Percentiles rank a stretch among this genome's conserved stretches.
Evolutionary conservation across 2,888 invertebrate species (phyloP).

Genomic region (Prosopocoilus inquinatus): DNA sequence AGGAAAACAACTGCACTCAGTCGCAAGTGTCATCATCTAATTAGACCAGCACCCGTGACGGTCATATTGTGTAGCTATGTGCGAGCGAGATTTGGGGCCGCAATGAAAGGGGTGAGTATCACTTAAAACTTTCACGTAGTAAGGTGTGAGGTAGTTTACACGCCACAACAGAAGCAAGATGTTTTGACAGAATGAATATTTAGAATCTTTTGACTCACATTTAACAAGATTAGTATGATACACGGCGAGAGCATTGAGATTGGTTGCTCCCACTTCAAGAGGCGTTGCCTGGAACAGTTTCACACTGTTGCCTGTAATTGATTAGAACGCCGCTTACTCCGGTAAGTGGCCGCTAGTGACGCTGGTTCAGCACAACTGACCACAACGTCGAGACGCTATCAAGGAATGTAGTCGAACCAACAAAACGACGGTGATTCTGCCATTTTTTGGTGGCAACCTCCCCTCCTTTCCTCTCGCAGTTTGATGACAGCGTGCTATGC

Average conservation of each 20-base stretch:
- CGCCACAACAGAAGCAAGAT: conserved; percentile 44
- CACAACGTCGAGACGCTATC: conserved; percentile 58
- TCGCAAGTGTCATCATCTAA: conserved; percentile 2
- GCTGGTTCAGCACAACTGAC: conserved; percentile 55
- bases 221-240: conserved; percentile 50
- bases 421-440: conserved; percentile 36
- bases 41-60: background rate
- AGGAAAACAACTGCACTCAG: background rate
- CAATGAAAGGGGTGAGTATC: conserved; percentile 1
- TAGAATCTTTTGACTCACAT: conserved; percentile 49
- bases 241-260: conserved; percentile 50
- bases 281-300: conserved; percentile 44
- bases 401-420: conserved; percentile 52
- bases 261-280: conserved; percentile 53
- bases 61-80: background rate
- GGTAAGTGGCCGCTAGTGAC: conserved; percentile 30
- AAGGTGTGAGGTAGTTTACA: conserved; percentile 27
- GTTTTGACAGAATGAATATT: conserved; percentile 53
- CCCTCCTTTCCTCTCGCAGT: conserved; percentile 33
- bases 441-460: conserved; percentile 43
- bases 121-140: conserved; percentile 22
- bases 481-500: conserved; percentile 47
- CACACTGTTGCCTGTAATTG: conserved; percentile 62
- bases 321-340: conserved; percentile 38
- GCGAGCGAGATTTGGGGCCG: background rate